Conservation (phyloP, 2,113 vertebrate species). For the Trichomycterus rosablanca region DNA sequence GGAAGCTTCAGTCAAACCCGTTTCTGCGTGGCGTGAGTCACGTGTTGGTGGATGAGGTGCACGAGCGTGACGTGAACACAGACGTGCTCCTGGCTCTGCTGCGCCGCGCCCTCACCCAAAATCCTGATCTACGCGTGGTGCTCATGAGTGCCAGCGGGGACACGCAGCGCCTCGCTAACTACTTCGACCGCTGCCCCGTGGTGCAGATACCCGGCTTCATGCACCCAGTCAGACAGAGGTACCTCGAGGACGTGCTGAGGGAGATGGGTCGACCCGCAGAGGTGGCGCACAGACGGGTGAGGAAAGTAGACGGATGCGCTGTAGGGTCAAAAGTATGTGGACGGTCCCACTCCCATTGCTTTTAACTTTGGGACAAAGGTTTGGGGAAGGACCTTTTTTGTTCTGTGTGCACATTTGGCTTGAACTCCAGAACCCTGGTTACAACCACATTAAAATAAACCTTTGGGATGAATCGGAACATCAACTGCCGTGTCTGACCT, state of each 20-base stretch:
- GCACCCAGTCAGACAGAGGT: slow-evolving; percentile 86
- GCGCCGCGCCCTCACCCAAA: slow-evolving; percentile 72
- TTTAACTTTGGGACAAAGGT: no score
- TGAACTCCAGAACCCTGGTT: no score
- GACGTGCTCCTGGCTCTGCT: slow-evolving; percentile 93
- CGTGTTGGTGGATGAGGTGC: slow-evolving; percentile 92
- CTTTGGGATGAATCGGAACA: no score
- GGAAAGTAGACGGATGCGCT: slow-evolving; percentile 11
- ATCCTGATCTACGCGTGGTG: slow-evolving; percentile 79
- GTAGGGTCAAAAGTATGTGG: neutral
- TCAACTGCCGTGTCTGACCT: no score
- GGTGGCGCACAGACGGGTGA: slow-evolving; percentile 61
- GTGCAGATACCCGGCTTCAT: slow-evolving; percentile 91
- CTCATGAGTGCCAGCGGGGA: slow-evolving; percentile 95
- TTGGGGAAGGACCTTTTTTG: no score
- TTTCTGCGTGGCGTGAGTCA: slow-evolving; percentile 85
- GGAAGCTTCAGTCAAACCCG: slow-evolving; percentile 87
- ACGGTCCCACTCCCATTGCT: no score
- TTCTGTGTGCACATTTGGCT: no score
- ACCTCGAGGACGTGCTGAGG: slow-evolving; percentile 84
- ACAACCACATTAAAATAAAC: no score
- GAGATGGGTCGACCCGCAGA: slow-evolving; percentile 66
- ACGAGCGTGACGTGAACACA: slow-evolving; percentile 91
- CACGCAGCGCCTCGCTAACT: slow-evolving; percentile 79
- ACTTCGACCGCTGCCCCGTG: slow-evolving; percentile 83